Evolutionary conservation across 2,113 vertebrate species (phyloP).

Genomic region (Terrapene triunguis): DNA sequence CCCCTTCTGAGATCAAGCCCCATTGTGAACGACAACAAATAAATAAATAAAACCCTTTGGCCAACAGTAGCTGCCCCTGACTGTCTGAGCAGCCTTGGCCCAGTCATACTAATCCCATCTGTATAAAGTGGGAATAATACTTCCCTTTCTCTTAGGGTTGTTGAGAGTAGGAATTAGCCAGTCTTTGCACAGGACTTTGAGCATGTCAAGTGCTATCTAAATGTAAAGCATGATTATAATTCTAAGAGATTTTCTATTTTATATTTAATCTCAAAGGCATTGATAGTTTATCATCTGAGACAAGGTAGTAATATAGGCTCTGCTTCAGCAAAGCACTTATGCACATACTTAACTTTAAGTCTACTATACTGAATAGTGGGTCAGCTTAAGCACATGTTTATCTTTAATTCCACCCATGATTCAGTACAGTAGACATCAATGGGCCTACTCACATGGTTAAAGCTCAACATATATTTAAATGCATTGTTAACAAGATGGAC

Average conservation of each 20-base stretch:
- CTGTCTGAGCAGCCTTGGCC: not conserved
- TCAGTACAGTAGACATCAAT: not conserved
- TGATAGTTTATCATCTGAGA: not conserved
- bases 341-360: slow-evolving; percentile 11
- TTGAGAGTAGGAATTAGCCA: not conserved
- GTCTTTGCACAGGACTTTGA: not conserved
- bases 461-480: not conserved
- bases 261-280: accelerated
- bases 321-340: not conserved
- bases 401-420: not conserved
- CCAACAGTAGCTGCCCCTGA: not conserved
- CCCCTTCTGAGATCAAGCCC: not conserved
- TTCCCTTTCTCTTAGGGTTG: not conserved
- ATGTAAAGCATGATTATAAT: accelerated
- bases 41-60: not conserved
- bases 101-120: accelerated
- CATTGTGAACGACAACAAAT: not conserved
- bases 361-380: not conserved
- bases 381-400: not conserved
- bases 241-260: not conserved
- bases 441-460: not conserved
- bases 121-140: accelerated
- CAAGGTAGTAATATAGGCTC: not conserved
- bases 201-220: not conserved
- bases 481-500: not conserved